phyloP scores from a whole-genome alignment of 2,797 vertebrate genomes.

The Sardinella longiceps region DNA sequence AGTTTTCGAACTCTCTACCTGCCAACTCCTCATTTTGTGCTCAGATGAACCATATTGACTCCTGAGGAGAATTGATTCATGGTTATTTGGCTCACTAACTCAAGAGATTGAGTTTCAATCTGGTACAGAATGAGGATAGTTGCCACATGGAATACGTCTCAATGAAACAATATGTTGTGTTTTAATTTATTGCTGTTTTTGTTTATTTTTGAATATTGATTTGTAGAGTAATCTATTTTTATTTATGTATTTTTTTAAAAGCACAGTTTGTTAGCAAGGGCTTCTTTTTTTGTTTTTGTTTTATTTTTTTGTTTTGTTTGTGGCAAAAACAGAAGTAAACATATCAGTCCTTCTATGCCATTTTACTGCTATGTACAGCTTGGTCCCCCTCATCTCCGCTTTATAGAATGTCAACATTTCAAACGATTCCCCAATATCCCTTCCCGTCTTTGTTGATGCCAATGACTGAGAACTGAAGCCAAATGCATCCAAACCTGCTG shows the following conservation, averaged over 20 bases:
- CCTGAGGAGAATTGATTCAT: neutral
- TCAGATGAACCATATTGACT: slow-evolving; percentile 20
- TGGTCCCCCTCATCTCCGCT: neutral
- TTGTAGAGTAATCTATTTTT: slow-evolving; percentile 13
- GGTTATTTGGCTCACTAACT: neutral
- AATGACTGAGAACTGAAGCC: slow-evolving; percentile 37
- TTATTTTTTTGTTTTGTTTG: neutral
- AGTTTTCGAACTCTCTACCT: slow-evolving; percentile 6
- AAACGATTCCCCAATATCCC: slow-evolving; percentile 4
- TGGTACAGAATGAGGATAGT: neutral
- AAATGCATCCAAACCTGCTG: slow-evolving; percentile 38
- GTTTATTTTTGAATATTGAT: slow-evolving; percentile 1
- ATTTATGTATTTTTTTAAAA: slow-evolving; percentile 12
- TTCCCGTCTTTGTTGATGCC: neutral
- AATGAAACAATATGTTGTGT: neutral
- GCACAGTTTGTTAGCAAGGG: slow-evolving; percentile 20
- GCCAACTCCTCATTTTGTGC: slow-evolving; percentile 39
- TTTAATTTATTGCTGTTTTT: neutral
- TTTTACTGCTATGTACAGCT: slow-evolving; percentile 43
- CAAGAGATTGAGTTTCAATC: neutral
- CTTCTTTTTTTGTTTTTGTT: neutral
- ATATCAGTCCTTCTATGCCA: slow-evolving; percentile 32
- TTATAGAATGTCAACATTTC: slow-evolving; percentile 27
- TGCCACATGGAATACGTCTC: neutral
- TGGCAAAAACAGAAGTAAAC: neutral